Base-by-base conservation (phyloP, 1,140 invertebrate genomes). In the Leptinotarsa lineolata region DNA sequence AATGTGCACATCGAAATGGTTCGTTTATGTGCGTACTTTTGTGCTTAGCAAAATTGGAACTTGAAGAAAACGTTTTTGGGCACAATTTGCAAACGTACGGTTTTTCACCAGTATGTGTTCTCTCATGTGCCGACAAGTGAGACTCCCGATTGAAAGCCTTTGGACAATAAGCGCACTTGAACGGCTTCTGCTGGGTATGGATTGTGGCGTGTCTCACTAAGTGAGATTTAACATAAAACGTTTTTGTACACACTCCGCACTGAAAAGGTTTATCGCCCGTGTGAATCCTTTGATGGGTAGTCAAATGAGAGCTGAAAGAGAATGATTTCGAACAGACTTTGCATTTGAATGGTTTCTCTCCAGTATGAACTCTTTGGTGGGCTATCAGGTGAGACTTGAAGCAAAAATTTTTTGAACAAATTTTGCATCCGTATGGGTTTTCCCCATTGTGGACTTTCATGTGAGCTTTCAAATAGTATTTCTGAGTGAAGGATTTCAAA, bases 191-290 rank as follows among this genome's bases (percentile, higher is more conserved):
- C 0, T 21, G 2, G 3, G 61, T 64, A 30, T 64, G 61, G 61
- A 30, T 22, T 6, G n/a, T 64, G 20, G 15, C 13, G 61, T 64
- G 61, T 21, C 15, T 6, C n/a, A 11, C 13, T 30, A 64, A 21
- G 15, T 64, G 15, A 15, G n/a, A 18, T 20, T 16, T 22, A 13
- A 16, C 15, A 4, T 0, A 20, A 13, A 93, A 94, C 0, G 89
- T 86, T 61, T 92, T 87, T 8, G 87, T 86, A 81, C 92, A 94
- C 11, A 91, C 85, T 11, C 88, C 88, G 80, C 92, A 94, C 78
- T 89, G 87, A 84, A 91, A 93, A 8, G 92, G 92, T 58, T 90
- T 90, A 76, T 94, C 92, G 2, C 93, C 90, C 0, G 91, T 92
- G 76, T 92, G 91, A 11, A 91, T 88, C n/a, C 91, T 82, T 86